These are phyloP conservation scores for Bombus cullumanus DNA, from an alignment of 1,140 invertebrate genomes.

Conservation along the genomic window DNA sequence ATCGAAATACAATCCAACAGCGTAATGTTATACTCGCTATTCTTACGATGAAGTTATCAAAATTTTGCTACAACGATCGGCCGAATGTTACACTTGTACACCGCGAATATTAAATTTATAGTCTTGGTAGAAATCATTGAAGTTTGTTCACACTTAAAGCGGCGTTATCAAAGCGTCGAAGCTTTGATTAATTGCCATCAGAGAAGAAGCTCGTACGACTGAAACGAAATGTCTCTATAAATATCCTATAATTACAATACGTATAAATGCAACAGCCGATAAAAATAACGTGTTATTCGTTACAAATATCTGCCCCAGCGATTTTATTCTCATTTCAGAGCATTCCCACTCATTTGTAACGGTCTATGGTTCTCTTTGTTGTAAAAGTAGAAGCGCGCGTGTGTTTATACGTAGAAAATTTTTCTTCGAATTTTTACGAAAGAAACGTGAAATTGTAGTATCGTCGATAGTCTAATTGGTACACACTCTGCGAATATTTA, in stretches of 20 bases:
- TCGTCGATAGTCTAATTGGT: background rate
- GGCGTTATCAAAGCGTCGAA: background rate
- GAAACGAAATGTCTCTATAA: background rate
- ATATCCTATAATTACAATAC: background rate
- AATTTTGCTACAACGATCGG: background rate
- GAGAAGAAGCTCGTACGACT: background rate
- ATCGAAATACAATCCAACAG: background rate
- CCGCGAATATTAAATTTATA: background rate
- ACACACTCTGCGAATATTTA: no score
- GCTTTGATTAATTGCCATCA: background rate
- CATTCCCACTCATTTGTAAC: background rate
- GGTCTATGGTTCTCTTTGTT: background rate
- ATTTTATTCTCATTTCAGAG: background rate
- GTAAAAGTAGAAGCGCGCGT: background rate
- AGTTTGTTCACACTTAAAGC: no score
- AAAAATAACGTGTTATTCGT: background rate
- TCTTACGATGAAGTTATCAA: background rate
- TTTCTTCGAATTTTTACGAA: background rate
- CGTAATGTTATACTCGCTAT: background rate
- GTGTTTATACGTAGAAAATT: background rate
- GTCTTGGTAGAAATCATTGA: background rate
- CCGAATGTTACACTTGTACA: background rate
- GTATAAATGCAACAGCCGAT: background rate
- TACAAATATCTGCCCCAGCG: no score
- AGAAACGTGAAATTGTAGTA: background rate